These are phyloP conservation scores for Ranitomeya imitator DNA, from an alignment of 2,113 vertebrate genomes.

Conservation along the genomic window DNA sequence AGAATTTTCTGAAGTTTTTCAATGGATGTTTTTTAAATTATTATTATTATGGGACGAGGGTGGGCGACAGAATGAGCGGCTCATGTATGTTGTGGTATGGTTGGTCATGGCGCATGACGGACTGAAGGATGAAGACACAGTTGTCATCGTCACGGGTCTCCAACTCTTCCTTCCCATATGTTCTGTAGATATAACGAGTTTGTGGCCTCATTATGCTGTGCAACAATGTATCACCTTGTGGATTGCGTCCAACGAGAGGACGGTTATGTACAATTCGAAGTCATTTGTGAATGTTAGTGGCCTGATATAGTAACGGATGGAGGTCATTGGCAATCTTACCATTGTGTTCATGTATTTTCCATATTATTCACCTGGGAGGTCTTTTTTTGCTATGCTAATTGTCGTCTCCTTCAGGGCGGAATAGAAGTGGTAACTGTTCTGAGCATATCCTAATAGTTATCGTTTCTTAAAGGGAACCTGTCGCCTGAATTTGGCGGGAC, in stretches of 20 bases:
- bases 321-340: not conserved
- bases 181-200: not conserved
- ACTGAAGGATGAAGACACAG: not conserved
- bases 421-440: not conserved
- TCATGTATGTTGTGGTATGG: constrained; percentile 8
- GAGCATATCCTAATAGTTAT: not conserved
- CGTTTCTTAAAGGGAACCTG: not conserved
- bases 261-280: not conserved
- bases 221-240: not conserved
- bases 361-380: not conserved
- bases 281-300: not conserved
- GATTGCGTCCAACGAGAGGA: not conserved
- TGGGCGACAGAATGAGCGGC: constrained; percentile 22
- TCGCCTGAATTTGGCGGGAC: no score
- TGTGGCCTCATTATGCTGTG: not conserved
- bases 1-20: constrained; percentile 44
- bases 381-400: not conserved
- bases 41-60: constrained; percentile 22
- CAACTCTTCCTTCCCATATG: not conserved
- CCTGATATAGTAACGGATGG: not conserved
- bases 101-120: not conserved
- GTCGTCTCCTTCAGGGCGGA: not conserved
- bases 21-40: constrained; percentile 50
- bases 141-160: not conserved
- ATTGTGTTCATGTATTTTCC: not conserved